Evolutionary conservation across 2,113 vertebrate genomes (phyloP).

Genomic region (Polypterus bichir): DNA sequence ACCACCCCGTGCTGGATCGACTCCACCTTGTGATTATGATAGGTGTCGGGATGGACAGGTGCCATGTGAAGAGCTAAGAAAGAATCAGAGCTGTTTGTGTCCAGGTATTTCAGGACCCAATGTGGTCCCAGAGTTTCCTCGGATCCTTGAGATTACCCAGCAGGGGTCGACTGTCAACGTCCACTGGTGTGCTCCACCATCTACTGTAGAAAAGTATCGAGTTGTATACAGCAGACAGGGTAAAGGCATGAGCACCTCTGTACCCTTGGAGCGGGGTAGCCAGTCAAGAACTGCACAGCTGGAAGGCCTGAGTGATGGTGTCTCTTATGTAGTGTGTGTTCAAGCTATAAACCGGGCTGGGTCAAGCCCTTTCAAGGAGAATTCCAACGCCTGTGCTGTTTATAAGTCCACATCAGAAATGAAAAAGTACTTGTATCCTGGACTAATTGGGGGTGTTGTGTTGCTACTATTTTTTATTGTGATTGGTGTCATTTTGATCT

Average conservation of each 20-base stretch:
- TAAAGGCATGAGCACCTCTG: no score
- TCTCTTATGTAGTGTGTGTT: slow-evolving; percentile 39
- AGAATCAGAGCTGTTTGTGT: slow-evolving; percentile 34
- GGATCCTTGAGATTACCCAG: slow-evolving; percentile 23
- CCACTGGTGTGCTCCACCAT: slow-evolving; percentile 52
- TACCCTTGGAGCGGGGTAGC: slow-evolving; percentile 14
- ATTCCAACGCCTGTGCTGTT: slow-evolving; percentile 29
- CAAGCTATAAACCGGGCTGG: slow-evolving; percentile 41
- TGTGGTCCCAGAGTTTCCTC: slow-evolving; percentile 26
- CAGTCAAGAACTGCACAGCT: slow-evolving; percentile 21
- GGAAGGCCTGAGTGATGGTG: slow-evolving; percentile 30
- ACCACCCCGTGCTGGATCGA: neutral
- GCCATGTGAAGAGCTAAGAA: slow-evolving; percentile 26
- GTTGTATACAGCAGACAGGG: slow-evolving; percentile 24
- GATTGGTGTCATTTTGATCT: slow-evolving; percentile 26
- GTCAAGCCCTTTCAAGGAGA: slow-evolving; percentile 23
- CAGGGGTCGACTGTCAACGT: slow-evolving; percentile 27
- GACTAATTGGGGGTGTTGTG: slow-evolving; percentile 33
- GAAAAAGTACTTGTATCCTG: slow-evolving; percentile 6
- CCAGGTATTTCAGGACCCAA: slow-evolving; percentile 37
- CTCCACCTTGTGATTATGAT: slow-evolving; percentile 25
- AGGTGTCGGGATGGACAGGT: slow-evolving; percentile 36
- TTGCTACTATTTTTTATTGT: slow-evolving; percentile 29
- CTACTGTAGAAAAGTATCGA: slow-evolving; percentile 37
- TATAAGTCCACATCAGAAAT: slow-evolving; percentile 16